Conservation (phyloP, 2,797 vertebrate species). For the Molossus molossus region DNA sequence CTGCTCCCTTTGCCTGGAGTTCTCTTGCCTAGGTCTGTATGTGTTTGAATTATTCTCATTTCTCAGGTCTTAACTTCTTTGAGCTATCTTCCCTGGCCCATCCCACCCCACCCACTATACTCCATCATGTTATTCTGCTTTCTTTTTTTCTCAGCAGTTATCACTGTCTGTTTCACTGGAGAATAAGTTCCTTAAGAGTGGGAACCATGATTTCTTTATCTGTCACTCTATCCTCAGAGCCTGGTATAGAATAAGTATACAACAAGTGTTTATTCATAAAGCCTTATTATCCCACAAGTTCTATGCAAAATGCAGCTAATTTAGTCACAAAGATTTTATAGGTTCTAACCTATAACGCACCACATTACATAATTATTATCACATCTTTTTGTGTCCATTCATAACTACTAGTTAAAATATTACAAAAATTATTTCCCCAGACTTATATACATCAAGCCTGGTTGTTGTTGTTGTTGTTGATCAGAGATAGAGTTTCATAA, state of each 20-base stretch:
- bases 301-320: constrained; percentile 32
- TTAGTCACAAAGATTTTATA: constrained; percentile 12
- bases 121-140: neutral
- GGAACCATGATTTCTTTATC: neutral
- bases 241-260: neutral
- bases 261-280: constrained; percentile 38
- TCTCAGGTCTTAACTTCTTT: neutral
- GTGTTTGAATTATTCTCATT: neutral
- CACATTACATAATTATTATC: neutral
- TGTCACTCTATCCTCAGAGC: neutral
- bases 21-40: neutral
- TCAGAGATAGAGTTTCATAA: neutral
- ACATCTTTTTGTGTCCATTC: constrained; percentile 7
- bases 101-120: neutral
- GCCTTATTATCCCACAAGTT: neutral
- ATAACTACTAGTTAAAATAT: constrained; percentile 38
- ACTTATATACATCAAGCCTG: neutral
- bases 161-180: neutral
- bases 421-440: constrained; percentile 24
- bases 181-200: neutral
- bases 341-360: constrained; percentile 41
- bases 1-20: neutral
- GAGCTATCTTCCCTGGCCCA: neutral
- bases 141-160: neutral
- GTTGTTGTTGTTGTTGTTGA: neutral